phyloP scores from a whole-genome alignment of 2,113 vertebrate species.

The Poecile atricapillus region DNA sequence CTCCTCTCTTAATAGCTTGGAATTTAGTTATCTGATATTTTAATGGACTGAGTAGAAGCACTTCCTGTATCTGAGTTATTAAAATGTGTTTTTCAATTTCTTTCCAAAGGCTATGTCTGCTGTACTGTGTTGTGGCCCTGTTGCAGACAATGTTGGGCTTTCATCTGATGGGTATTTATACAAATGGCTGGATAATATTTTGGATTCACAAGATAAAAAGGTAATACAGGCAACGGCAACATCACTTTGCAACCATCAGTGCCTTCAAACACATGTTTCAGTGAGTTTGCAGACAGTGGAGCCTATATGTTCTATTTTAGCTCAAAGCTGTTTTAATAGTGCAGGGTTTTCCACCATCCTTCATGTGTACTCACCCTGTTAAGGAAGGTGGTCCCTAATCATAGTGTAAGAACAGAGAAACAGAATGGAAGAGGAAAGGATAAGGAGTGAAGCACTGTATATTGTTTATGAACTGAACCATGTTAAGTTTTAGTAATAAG shows the following conservation, averaged over 20 bases:
- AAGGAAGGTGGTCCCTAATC: neutral
- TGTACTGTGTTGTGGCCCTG: slow-evolving; percentile 96
- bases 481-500: neutral
- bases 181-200: slow-evolving; percentile 99
- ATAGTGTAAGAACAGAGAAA: neutral
- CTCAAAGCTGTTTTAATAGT: neutral
- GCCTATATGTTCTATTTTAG: neutral
- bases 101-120: slow-evolving; percentile 94
- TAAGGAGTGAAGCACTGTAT: neutral
- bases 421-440: neutral
- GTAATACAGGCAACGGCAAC: slow-evolving; percentile 57
- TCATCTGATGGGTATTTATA: slow-evolving; percentile 98
- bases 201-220: slow-evolving; percentile 98
- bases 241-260: neutral
- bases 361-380: neutral
- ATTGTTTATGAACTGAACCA: neutral
- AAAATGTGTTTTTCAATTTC: slow-evolving; percentile 45
- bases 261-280: neutral
- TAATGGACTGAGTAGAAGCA: neutral
- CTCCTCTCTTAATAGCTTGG: neutral
- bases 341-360: neutral
- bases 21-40: neutral
- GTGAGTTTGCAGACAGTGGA: neutral
- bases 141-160: slow-evolving; percentile 96
- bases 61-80: neutral